Base-by-base conservation (phyloP, 2,113 vertebrate genomes). In the Amphilophus citrinellus region DNA sequence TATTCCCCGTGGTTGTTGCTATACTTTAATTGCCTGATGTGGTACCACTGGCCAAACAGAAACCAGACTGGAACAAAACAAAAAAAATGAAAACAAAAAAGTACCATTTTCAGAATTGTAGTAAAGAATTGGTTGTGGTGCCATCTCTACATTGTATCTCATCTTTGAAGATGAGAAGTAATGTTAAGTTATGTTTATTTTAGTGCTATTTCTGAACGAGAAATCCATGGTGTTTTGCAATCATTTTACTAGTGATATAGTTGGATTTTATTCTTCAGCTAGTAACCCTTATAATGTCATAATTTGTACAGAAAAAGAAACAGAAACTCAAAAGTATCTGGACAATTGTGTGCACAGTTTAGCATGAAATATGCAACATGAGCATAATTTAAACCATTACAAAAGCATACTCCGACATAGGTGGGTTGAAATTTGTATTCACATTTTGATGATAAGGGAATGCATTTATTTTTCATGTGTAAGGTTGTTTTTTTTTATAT, bases 401-500 rank as follows among this genome's bases (percentile, higher is more conserved):
- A 73, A 56, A 73, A 73, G 27, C 27, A 53, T 73, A n/a, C 6
- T 50, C 47, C 4, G 47, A 50, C 5, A 6, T 17, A 53, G 32
- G 66, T 73, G 27, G 10, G 24, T 73, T 50, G 22, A 71, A 71
- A 50, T 11, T 71, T 71, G 65, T 30, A 30, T 50, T 71, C 42
- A 71, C 65, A 20, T 71, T 47, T 71, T 47, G 15, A 71, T 30
- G 24, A 18, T 30, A 14, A 47, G 65, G 44, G 14, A 42, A 18
- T 68, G 4, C 14, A 27, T 30, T 27, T 68, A 11, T 47, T 30
- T 30, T 10, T 68, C 47, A 15, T 50, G 47, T 50, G 15, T 50
- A 37, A 66, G n/a, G 11, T 30, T 30, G 30, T 75, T 76, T 77
- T 83, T 87, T 84, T 87, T 87, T 66, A 68, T 87, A 61, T 63